Percentiles rank a stretch among this genome's conserved stretches.
These are phyloP conservation scores for Dipodomys merriami DNA, from an alignment of 2,113 vertebrate genomes.

Conservation along the genomic window DNA sequence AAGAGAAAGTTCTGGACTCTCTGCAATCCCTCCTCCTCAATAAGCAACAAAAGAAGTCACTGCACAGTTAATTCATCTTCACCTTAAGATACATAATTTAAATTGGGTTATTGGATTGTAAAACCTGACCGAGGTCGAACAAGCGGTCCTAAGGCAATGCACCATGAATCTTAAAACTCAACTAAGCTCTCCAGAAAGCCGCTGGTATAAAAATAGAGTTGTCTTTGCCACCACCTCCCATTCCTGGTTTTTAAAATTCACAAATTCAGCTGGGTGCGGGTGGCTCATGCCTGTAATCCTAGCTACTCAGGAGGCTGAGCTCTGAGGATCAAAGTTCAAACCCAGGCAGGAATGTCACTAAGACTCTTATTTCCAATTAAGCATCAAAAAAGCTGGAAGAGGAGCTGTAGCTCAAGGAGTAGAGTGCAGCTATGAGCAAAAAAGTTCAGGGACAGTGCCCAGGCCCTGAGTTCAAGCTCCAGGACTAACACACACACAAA, in stretches of 20 bases:
- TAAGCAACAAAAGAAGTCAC: background rate
- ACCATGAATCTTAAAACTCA: background rate
- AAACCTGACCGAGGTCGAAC: background rate
- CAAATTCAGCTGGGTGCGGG: no score
- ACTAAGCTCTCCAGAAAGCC: background rate
- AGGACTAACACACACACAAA: no score
- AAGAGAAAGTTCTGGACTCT: background rate
- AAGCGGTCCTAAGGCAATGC: background rate
- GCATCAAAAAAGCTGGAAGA: no score
- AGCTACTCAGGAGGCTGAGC: no score
- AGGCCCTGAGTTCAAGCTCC: no score
- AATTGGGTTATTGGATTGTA: background rate
- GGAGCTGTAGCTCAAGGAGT: no score
- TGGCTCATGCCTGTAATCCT: no score
- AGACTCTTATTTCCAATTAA: no score
- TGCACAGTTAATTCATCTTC: background rate
- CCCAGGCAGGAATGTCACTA: no score
- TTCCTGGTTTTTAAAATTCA: background rate
- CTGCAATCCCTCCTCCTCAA: background rate
- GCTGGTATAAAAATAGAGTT: background rate
- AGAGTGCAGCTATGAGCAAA: no score
- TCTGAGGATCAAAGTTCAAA: no score
- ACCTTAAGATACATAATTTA: background rate
- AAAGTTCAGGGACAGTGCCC: no score
- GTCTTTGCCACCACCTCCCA: background rate